Evolutionary conservation across 2,113 vertebrate species (phyloP), one percentile per base, ranked within the genome.

Genomic region (Clarias batrachus): DNA sequence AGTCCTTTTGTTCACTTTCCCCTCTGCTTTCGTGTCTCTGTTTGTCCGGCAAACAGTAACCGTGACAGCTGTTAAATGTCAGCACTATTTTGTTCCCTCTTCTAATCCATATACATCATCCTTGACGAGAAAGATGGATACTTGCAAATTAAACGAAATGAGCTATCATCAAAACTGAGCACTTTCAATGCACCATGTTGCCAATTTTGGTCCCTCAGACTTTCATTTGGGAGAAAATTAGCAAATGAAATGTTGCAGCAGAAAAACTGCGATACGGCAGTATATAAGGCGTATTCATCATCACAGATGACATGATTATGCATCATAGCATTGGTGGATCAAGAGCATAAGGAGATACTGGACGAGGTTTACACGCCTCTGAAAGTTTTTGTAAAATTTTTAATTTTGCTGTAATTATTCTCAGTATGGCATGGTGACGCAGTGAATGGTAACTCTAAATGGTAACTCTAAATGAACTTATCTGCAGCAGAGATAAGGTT

Each of bases 131-230:
- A 90, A 85, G 86, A 89, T 82, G 73, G 85, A 57, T 93, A 93
- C 89, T 92, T 90, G 92, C 91, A 93, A 89, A 91, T 93, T 88
- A 91, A 89, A 82, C 92, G 91, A 89, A 91, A 90, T 87, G 92
- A 91, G 85, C 90, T 91, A 88, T 93, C 91, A 88, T 89, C 93
- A 89, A 85, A 90, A 27, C 82, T 90, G 81, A 92, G 87, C 54
- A 91, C 90, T 86, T 92, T 89, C 88, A 94, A 92, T 71, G 92
- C 84, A 52, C 89, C 90, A 48, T 92, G 90, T 91, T 89, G 90
- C 88, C 89, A 89, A 87, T 91, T 90, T 87, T 89, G 70, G 89
- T 93, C 78, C 92, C 91, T 89, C 0, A 0, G 88, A 71, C 90
- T 92, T 87, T 87, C 87, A 89, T 91, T 89, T 88, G 87, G 90